These are phyloP conservation scores for Nasonovia ribisnigri DNA, from an alignment of 2,888 invertebrate genomes.

Conservation along the genomic window DNA sequence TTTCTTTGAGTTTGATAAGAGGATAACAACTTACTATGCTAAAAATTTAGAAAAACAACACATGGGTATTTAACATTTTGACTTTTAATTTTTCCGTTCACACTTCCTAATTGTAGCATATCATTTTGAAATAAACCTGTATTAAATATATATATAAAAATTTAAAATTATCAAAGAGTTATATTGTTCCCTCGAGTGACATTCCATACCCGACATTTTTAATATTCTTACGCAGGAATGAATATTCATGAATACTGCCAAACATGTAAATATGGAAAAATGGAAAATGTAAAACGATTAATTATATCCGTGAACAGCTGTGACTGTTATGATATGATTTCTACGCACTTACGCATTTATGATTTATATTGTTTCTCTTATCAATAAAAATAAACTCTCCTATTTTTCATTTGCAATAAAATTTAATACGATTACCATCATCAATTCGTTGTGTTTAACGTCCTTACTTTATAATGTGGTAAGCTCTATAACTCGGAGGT, in stretches of 20 bases:
- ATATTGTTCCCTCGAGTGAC: background rate
- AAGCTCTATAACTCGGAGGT: no score
- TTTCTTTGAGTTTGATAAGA: background rate
- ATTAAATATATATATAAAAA: background rate
- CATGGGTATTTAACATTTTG: no score
- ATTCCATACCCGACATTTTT: background rate
- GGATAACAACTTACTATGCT: no score
- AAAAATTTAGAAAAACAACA: no score
- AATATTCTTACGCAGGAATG: background rate
- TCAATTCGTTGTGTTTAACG: background rate
- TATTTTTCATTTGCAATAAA: background rate
- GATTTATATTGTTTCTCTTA: background rate
- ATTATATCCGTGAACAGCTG: background rate
- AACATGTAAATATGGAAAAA: background rate
- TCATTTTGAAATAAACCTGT: background rate
- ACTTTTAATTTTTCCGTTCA: background rate
- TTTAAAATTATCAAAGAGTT: conserved; percentile 20
- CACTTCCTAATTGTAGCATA: background rate
- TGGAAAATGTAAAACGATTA: background rate
- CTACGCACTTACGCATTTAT: background rate
- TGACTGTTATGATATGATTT: background rate
- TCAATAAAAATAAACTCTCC: background rate
- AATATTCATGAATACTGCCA: background rate
- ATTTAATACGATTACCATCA: background rate
- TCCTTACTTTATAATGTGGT: background rate